Percentiles rank a stretch among this genome's conserved stretches.
phyloP scores from a whole-genome alignment of 2,888 invertebrate species.

The Drymonia ruficornis region DNA sequence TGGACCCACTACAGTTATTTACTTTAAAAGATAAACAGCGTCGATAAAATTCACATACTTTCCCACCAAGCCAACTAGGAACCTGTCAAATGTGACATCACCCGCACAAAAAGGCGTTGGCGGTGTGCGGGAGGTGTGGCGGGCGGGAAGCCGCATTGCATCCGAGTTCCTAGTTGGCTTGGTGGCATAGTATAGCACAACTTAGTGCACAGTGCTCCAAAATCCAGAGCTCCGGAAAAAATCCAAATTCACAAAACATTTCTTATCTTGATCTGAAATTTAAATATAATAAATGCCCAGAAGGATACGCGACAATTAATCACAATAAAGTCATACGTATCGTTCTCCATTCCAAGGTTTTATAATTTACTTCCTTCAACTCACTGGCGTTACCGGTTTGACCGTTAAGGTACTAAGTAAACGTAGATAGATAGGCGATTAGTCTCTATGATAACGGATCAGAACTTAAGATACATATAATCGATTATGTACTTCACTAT shows the following conservation, averaged over 20 bases:
- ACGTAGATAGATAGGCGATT: constrained; percentile 62
- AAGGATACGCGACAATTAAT: constrained; percentile 53
- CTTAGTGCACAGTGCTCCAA: constrained; percentile 11
- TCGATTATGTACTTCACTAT: constrained; percentile 37
- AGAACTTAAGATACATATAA: constrained; percentile 44
- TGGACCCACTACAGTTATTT: too few relatives aligned
- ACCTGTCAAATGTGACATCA: too few relatives aligned
- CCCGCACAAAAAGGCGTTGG: too few relatives aligned
- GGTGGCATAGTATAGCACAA: too few relatives aligned
- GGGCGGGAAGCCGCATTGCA: too few relatives aligned
- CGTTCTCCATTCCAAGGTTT: constrained; percentile 60
- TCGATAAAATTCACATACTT: too few relatives aligned
- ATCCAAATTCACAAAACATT: not conserved
- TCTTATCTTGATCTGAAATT: constrained; percentile 13
- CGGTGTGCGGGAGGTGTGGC: too few relatives aligned
- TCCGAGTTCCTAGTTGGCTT: too few relatives aligned
- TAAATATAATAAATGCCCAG: constrained; percentile 49
- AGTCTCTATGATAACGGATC: constrained; percentile 66
- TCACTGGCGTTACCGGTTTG: constrained; percentile 52
- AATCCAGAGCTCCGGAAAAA: not conserved
- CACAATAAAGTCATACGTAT: constrained; percentile 56
- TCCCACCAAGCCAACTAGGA: too few relatives aligned
- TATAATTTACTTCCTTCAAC: constrained; percentile 60
- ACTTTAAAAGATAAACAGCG: too few relatives aligned
- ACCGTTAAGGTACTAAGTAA: constrained; percentile 50